phyloP scores from a whole-genome alignment of 2,888 invertebrate species.

The Melanotus villosus region DNA sequence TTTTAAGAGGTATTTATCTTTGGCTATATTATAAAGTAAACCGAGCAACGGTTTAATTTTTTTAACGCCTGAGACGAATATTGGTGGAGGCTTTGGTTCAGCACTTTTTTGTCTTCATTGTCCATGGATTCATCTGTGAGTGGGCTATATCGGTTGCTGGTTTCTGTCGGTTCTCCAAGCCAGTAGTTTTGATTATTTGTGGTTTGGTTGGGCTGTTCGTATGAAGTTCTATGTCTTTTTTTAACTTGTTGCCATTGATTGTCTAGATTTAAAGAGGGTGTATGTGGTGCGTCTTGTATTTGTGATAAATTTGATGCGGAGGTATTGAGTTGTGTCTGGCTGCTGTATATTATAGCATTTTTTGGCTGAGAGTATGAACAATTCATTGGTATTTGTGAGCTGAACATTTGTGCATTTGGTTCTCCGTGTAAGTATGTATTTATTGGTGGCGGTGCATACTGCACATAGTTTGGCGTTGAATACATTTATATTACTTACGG shows the following conservation, averaged over 20 bases:
- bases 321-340: background rate
- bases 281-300: background rate
- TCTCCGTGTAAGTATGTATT: background rate
- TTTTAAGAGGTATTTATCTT: background rate
- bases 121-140: slow-evolving; percentile 10
- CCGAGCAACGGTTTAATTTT: slow-evolving; percentile 9
- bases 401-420: background rate
- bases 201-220: slow-evolving; percentile 1
- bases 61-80: slow-evolving; percentile 27
- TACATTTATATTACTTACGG: background rate
- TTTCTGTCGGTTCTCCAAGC: slow-evolving; percentile 14
- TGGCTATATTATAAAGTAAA: slow-evolving; percentile 15
- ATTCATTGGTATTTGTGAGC: background rate
- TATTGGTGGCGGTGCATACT: background rate
- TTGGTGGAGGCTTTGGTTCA: slow-evolving; percentile 7
- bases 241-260: slow-evolving; percentile 6
- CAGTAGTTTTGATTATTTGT: background rate
- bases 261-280: background rate
- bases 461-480: background rate
- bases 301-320: background rate
- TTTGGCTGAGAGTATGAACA: background rate
- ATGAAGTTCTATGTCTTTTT: slow-evolving; percentile 7
- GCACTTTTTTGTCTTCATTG: slow-evolving; percentile 22
- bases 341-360: slow-evolving; percentile 1
- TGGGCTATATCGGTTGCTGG: slow-evolving; percentile 22